Evolutionary conservation across 2,113 vertebrate species (phyloP), one percentile per base, ranked within the genome.

Genomic region (Osmerus mordax): DNA sequence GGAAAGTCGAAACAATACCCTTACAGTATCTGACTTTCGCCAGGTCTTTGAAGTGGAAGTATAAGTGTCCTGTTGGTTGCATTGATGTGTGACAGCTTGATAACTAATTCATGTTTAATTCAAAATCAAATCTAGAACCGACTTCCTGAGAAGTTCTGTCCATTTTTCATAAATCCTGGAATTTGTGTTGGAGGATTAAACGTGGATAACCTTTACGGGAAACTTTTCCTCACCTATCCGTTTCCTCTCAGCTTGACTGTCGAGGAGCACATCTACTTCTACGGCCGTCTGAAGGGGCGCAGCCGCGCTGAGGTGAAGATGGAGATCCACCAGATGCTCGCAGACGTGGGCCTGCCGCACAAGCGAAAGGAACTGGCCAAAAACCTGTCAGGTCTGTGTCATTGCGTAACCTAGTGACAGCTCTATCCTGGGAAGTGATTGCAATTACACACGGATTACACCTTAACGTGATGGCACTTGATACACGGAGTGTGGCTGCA

Each of bases 261-360:
- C 1, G 97, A 98, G 76, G 96, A 99, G 60, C 97, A 99, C 84
- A 96, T 99, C 81, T 99, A 97, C 92, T 99, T 99, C 88, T 99
- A 98, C 0, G 95, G 93, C 32, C 87, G 96, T 18, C 91, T 99
- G 53, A 99, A 99, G 81, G 97, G 97, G 13, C 84, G 89, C 47
- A 91, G 93, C 0, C 82, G 90, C 59, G 91, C 93, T 5, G 91
- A 96, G 2, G 94, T 97, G 81, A 90, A 94, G 72, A 81, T 82
- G 0, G 96, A 98, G 82, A 93, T 96, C 87, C 93, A 96, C 65
- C 96, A 97, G 88, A 97, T 99, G 93, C 94, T 94, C 68, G 67
- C 84, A 78, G 97, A 99, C 47, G 96, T 99, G 0, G 96, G 96
- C 63, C 92, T 99, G 78, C 96, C 93, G 2, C 93, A 96, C 74